Percentiles rank a stretch among this genome's conserved stretches.
Evolutionary conservation across 2,888 invertebrate genomes (phyloP).

Genomic region (Trichacis sp.): DNA sequence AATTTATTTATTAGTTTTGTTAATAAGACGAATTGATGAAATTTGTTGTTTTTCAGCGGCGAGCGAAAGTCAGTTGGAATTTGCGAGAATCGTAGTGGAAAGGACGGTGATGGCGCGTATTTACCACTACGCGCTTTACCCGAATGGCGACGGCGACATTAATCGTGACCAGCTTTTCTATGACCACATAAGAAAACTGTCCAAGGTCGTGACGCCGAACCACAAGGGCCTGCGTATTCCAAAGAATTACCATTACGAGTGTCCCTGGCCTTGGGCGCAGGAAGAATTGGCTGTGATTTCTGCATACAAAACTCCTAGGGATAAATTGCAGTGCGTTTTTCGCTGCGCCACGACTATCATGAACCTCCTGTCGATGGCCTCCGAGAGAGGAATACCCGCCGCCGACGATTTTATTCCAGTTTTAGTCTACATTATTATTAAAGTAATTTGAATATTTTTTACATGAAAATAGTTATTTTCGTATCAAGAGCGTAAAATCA

Average conservation of each 20-base stretch:
- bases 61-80: slow-evolving; percentile 77
- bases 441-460: slow-evolving; percentile 78
- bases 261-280: slow-evolving; percentile 96
- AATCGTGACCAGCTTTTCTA: slow-evolving; percentile 89
- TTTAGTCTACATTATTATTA: slow-evolving; percentile 94
- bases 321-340: slow-evolving; percentile 86
- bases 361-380: slow-evolving; percentile 90
- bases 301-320: slow-evolving; percentile 90
- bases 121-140: slow-evolving; percentile 93
- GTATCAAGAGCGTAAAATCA: too few relatives aligned
- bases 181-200: slow-evolving; percentile 89
- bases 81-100: slow-evolving; percentile 87
- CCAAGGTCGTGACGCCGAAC: slow-evolving; percentile 79
- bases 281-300: slow-evolving; percentile 88
- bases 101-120: slow-evolving; percentile 91
- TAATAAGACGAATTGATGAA: too few relatives aligned
- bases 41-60: slow-evolving; percentile 72
- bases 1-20: too few relatives aligned
- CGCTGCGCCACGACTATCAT: slow-evolving; percentile 94
- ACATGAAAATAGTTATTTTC: too few relatives aligned
- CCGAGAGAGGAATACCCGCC: slow-evolving; percentile 82
- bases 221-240: slow-evolving; percentile 87
- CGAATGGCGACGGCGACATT: slow-evolving; percentile 96
- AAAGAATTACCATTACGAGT: slow-evolving; percentile 87
- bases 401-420: slow-evolving; percentile 97